phyloP scores from a whole-genome alignment of 2,797 vertebrate genomes.

The Rousettus madagascariensis region DNA sequence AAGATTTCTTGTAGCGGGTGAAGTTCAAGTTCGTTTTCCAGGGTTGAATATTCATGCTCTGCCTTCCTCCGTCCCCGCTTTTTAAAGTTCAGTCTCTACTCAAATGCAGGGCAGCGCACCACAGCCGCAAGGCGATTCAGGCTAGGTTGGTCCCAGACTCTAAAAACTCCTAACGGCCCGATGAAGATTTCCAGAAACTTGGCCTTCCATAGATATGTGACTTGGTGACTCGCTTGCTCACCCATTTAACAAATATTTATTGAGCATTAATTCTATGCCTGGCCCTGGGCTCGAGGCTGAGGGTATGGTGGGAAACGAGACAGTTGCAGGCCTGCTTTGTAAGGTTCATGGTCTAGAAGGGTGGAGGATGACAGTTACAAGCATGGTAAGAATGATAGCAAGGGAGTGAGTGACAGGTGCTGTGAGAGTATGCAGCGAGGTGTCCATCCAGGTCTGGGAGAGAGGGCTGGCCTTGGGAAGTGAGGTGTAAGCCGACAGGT shows the following conservation, averaged over 20 bases:
- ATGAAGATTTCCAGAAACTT: neutral
- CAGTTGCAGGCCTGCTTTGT: neutral
- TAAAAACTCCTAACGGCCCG: neutral
- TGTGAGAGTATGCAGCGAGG: neutral
- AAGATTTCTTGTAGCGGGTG: neutral
- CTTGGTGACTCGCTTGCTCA: neutral
- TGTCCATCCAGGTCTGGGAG: neutral
- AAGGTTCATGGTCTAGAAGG: neutral
- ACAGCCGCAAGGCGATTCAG: neutral
- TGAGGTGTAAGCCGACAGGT: neutral
- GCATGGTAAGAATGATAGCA: neutral
- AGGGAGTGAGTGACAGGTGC: neutral
- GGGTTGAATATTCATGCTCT: neutral
- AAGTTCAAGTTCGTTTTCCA: neutral
- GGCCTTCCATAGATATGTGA: neutral
- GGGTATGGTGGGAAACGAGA: neutral
- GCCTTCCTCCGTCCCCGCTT: accelerated
- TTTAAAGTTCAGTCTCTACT: neutral
- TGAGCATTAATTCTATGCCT: neutral
- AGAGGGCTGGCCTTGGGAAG: neutral
- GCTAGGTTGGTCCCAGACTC: neutral
- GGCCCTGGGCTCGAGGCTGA: neutral
- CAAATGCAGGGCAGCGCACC: neutral
- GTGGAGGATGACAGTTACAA: neutral
- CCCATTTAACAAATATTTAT: neutral